A percentile compares a stretch with the other conserved stretches of the same genome.
phyloP scores from a whole-genome alignment of 2,888 invertebrate species.

The Monopis laevigella region DNA sequence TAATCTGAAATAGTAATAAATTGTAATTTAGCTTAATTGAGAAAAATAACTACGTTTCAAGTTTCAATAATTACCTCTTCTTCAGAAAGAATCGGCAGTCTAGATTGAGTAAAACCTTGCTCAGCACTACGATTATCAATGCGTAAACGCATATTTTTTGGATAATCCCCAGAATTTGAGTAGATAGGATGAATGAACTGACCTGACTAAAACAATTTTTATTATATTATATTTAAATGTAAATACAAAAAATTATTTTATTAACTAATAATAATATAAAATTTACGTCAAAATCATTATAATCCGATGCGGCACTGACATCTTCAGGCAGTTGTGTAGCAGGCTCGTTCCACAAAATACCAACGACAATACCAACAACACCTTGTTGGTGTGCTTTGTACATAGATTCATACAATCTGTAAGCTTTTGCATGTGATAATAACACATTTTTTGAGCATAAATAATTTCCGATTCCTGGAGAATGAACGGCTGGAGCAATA shows the following conservation, averaged over 20 bases:
- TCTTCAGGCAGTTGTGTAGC: slow-evolving; percentile 36
- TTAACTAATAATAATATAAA: slow-evolving; percentile 18
- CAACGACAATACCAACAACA: slow-evolving; percentile 23
- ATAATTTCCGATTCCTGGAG: slow-evolving; percentile 52
- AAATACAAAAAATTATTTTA: too few species aligned
- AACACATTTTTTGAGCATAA: slow-evolving; percentile 59
- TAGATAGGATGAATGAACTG: slow-evolving; percentile 23
- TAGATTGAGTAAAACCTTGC: slow-evolving; percentile 22
- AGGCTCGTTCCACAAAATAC: slow-evolving; percentile 29
- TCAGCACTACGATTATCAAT: slow-evolving; percentile 21
- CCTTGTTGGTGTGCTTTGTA: slow-evolving; percentile 31
- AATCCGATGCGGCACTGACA: slow-evolving; percentile 32
- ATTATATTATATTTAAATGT: too few species aligned
- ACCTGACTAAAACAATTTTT: slow-evolving; percentile 18
- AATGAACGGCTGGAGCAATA: slow-evolving; percentile 33
- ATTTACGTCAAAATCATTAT: slow-evolving; percentile 23
- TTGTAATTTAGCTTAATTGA: too few species aligned
- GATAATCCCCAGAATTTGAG: slow-evolving; percentile 22
- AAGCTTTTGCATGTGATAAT: slow-evolving; percentile 55
- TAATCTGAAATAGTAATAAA: slow-evolving; percentile 7
- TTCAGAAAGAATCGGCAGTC: slow-evolving; percentile 23
- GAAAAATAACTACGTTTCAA: too few species aligned
- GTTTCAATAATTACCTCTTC: slow-evolving; percentile 32
- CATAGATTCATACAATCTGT: slow-evolving; percentile 31
- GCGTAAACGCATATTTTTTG: slow-evolving; percentile 20